Base-by-base conservation (phyloP, 2,888 invertebrate genomes). In the Hololepta plana region DNA sequence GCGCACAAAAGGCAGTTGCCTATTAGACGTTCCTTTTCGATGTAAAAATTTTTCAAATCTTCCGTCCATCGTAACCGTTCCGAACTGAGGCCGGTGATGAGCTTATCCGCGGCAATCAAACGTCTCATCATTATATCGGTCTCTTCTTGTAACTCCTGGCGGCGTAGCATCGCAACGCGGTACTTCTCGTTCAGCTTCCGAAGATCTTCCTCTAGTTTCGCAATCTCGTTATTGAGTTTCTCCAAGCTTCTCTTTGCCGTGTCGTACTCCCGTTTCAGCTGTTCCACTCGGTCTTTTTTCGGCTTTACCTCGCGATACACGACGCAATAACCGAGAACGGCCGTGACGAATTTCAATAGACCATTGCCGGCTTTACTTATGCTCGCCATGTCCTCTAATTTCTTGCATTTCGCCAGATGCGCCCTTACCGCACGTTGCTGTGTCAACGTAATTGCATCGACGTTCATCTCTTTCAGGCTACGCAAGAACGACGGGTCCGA, bases 361-460 rank as follows among this genome's bases (percentile, higher is more conserved):
- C 87, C 87, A 31, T 68, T 76, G 36, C 88, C 90, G 22, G 88
- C 90, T 49, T 74, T 70, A 44, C 87, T 87, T 36, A 88, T 76
- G 12, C 57, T 60, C 35, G 72, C 70, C 85, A 91, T 87, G 24
- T 82, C 80, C 22, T 81, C 81, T 14, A 85, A 47, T 39, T 77
- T 75, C 34, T 67, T 68, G 11, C 67, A 64, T 29, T 57, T 62
- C 40, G 76, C 79, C 66, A 82, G 66, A 44, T 81, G 79, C 0
- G 67, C 57, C 33, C 70, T 73, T 5, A 77, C 72, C 2, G 65
- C 63, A 37, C 70, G 69, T 8, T 75, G 69, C 47, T 81, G 80
- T 7, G 60, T 60, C 36, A 65, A 61, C 0, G 80, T 79, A 32
- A 84, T 71, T 3, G 67, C 60, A 42, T 82, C 75, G 41, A 72